Evolutionary conservation across 2,113 vertebrate species (phyloP).

Genomic region (Istiophorus platypterus): DNA sequence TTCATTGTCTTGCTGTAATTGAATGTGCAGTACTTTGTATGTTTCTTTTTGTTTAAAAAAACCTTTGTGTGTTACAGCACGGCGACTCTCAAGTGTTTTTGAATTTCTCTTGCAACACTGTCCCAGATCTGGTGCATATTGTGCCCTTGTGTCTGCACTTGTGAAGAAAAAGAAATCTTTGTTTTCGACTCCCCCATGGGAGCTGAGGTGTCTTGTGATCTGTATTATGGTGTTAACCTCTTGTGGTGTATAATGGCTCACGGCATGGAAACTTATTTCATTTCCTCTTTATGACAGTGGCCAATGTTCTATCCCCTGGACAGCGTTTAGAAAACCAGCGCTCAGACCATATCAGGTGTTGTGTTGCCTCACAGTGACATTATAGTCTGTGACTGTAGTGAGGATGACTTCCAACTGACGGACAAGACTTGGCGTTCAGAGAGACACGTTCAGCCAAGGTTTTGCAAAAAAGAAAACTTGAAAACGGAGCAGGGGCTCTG

Average conservation of each 20-base stretch:
- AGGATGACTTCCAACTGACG: constrained; percentile 40
- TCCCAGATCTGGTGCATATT: constrained; percentile 66
- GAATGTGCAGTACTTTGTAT: constrained; percentile 25
- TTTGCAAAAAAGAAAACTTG: constrained; percentile 45
- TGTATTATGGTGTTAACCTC: constrained; percentile 80
- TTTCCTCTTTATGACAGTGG: constrained; percentile 59
- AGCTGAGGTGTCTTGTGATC: constrained; percentile 82
- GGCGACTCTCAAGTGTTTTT: constrained; percentile 26
- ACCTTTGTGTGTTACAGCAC: constrained; percentile 29
- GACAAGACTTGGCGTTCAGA: constrained; percentile 56
- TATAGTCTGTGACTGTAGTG: constrained; percentile 36
- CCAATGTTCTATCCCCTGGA: constrained; percentile 43
- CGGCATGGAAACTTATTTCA: constrained; percentile 67
- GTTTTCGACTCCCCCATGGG: constrained; percentile 66
- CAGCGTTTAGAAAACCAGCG: constrained; percentile 50
- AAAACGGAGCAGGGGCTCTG: constrained; percentile 5
- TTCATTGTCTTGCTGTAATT: constrained; percentile 21
- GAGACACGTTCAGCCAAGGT: constrained; percentile 60
- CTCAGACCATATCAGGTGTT: constrained; percentile 70
- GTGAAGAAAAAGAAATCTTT: constrained; percentile 78
- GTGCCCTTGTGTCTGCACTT: constrained; percentile 50
- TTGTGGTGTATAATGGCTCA: constrained; percentile 70
- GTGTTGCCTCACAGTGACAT: constrained; percentile 50
- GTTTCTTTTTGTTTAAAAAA: constrained; percentile 29
- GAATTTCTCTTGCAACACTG: constrained; percentile 53